Evolutionary conservation across 2,888 invertebrate species (phyloP), one percentile per base, ranked within the genome.

Genomic region (Glyphotaelius pellucidus): DNA sequence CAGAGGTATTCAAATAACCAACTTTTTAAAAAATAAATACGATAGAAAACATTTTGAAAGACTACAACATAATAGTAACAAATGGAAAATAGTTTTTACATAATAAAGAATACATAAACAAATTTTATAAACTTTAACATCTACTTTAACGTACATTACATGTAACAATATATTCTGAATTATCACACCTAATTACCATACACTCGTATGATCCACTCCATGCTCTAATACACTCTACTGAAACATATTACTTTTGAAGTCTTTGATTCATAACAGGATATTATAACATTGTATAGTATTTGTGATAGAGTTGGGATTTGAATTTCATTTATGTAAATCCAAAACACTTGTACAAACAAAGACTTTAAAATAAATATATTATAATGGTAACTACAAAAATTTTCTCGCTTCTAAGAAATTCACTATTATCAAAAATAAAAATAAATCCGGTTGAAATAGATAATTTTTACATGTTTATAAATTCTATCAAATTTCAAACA

Each of bases 201-300:
- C 91, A 85, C 83, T 87, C 84, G 90, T 90, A 91, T 89, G 93
- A 93, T 91, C 92, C 91, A 91, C 93, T 92, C 86, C 91, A 92
- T 90, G 85, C 92, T 93, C 92, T 90, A 52, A 52, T 52, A 19
- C 52, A 52, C 92, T 89, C 92, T 91, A 92, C 91, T 80, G 38
- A 90, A 92, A 85, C 52, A n/a, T 85, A 86, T 91, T 83, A 19
- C 14, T 91, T 91, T 91, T 91, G 89, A 91, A 91, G 91, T 89
- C 91, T 91, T 91, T 91, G 91, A 89, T 85, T 85, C n/a, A 52
- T 42, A 87, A 30, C 87, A 87, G n/a, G n/a, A 38, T 47, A 30
- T 81, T 15, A 15, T 52, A 32, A 88, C 30, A 32, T 38, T 85
- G 19, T 35, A 38, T 80, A 81, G n/a, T 42, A 83, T 90, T 89